Evolutionary conservation across 2,797 vertebrate genomes (phyloP).

Genomic region (Hephaestus fuliginosus): DNA sequence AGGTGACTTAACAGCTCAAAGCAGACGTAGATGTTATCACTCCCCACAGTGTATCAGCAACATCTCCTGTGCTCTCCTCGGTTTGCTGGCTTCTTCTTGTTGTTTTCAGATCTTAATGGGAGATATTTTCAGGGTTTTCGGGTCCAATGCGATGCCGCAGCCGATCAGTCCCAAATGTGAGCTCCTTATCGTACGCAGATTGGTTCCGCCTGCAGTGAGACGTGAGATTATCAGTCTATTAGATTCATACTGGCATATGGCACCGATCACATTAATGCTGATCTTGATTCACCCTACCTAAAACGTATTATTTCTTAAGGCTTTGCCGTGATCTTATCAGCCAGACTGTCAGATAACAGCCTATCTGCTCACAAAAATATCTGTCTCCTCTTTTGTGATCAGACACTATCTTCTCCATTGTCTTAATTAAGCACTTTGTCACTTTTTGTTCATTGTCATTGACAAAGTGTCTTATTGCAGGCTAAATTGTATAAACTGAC

Average conservation of each 20-base stretch:
- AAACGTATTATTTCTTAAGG: constrained; percentile 72
- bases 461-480: constrained; percentile 50
- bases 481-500: constrained; percentile 37
- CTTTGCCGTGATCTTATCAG: constrained; percentile 69
- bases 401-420: constrained; percentile 60
- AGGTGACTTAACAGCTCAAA: constrained; percentile 60
- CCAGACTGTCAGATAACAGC: constrained; percentile 61
- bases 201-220: constrained; percentile 91
- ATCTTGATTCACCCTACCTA: constrained; percentile 59
- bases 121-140: constrained; percentile 66
- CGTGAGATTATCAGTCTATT: constrained; percentile 74
- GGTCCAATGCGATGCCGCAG: constrained; percentile 85
- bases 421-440: constrained; percentile 71
- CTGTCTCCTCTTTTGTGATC: constrained; percentile 68
- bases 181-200: constrained; percentile 91
- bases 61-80: constrained; percentile 63
- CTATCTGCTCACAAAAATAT: constrained; percentile 54
- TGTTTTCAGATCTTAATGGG: constrained; percentile 71
- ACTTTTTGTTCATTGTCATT: constrained; percentile 61
- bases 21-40: constrained; percentile 69
- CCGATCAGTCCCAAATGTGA: constrained; percentile 87
- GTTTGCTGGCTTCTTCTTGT: constrained; percentile 57
- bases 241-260: constrained; percentile 73
- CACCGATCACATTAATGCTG: constrained; percentile 63
- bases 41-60: constrained; percentile 50